Conservation (phyloP, 2,797 vertebrate species). For the Basileuterus tristriatus region DNA sequence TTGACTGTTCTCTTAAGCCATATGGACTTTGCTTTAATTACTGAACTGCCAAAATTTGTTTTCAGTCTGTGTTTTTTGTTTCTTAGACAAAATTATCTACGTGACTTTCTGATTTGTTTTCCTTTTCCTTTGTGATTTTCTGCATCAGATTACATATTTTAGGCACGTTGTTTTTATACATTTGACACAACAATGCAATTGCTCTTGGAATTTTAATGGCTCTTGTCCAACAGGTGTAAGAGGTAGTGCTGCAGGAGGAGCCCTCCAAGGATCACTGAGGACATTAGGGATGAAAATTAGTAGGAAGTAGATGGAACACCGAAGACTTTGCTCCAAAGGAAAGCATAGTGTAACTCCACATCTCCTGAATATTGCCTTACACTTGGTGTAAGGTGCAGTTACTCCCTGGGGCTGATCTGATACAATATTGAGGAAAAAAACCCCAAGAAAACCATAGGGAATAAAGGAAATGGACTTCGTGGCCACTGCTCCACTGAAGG, state of each 20-base stretch:
- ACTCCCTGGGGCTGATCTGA: neutral
- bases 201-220: neutral
- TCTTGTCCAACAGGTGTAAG: neutral
- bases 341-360: neutral
- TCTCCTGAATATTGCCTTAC: neutral
- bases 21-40: slow-evolving; percentile 67
- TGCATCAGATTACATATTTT: neutral
- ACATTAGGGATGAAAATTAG: neutral
- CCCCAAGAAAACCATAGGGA: neutral
- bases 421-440: neutral
- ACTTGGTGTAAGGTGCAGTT: neutral
- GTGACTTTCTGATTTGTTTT: slow-evolving; percentile 1
- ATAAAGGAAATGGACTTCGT: neutral
- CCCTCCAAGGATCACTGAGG: neutral
- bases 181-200: neutral
- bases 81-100: neutral
- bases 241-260: neutral
- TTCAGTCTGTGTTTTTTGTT: neutral
- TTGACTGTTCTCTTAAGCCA: slow-evolving; percentile 76
- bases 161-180: neutral
- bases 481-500: neutral
- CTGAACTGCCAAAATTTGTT: slow-evolving; percentile 27
- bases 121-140: neutral
- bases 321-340: neutral
- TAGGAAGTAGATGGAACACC: neutral